Conservation (phyloP, 2,797 vertebrate genomes). For the Rhodeus uyekii region DNA sequence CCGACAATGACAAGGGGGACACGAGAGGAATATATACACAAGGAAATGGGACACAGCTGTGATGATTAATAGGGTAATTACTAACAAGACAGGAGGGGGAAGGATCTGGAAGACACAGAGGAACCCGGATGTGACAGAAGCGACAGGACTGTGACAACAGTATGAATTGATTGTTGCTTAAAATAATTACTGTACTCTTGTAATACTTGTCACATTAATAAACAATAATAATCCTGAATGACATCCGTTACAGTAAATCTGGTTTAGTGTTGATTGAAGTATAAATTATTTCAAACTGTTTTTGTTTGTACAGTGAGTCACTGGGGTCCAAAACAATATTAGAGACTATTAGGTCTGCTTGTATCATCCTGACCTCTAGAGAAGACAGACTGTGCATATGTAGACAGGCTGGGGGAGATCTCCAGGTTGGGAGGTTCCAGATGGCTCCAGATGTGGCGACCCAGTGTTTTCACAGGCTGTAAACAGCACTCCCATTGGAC, state of each 20-base stretch:
- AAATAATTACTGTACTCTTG: background rate
- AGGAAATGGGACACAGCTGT: no score
- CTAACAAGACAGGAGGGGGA: no score
- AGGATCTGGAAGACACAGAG: no score
- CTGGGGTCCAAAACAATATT: background rate
- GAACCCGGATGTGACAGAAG: no score
- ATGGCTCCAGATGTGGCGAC: conserved; percentile 57
- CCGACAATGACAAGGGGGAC: no score
- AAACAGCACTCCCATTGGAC: conserved; percentile 47
- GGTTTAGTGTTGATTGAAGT: background rate
- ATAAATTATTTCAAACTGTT: no score
- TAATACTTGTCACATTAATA: background rate
- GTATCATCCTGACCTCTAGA: conserved; percentile 28
- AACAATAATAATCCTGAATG: background rate
- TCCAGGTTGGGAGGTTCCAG: conserved; percentile 33
- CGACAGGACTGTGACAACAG: no score
- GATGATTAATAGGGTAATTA: no score
- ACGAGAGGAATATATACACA: no score
- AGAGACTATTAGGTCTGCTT: background rate
- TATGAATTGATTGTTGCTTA: no score
- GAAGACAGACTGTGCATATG: conserved; percentile 34
- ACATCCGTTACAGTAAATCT: background rate
- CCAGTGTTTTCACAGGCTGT: conserved; percentile 51
- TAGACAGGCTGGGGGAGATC: conserved; percentile 8
- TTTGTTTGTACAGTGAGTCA: background rate